Evolutionary conservation across 2,888 invertebrate genomes (phyloP).

Genomic region (Dromius quadrimaculatus): DNA sequence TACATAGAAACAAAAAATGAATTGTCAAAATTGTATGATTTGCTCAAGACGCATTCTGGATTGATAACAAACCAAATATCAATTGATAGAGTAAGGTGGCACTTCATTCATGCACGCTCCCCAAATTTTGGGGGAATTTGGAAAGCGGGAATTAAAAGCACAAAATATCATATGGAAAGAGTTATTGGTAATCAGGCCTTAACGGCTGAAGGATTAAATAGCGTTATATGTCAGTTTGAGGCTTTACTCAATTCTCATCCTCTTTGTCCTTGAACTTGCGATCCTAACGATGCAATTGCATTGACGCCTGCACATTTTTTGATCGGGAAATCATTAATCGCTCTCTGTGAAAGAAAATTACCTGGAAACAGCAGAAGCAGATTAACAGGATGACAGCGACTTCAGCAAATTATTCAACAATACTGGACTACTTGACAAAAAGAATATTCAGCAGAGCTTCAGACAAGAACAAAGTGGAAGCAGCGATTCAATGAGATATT

Average conservation of each 20-base stretch:
- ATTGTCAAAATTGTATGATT: slow-evolving; percentile 8
- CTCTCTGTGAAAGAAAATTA: slow-evolving; percentile 48
- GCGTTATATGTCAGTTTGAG: slow-evolving; percentile 52
- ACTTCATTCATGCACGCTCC: slow-evolving; percentile 45
- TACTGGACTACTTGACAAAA: slow-evolving; percentile 44
- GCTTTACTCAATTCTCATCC: slow-evolving; percentile 54
- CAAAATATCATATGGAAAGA: slow-evolving; percentile 49
- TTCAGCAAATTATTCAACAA: slow-evolving; percentile 52
- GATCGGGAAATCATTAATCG: slow-evolving; percentile 52
- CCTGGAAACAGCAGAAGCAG: slow-evolving; percentile 8
- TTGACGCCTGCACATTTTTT: slow-evolving; percentile 56
- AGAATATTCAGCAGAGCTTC: slow-evolving; percentile 50
- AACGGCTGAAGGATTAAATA: slow-evolving; percentile 52
- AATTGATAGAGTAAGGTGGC: slow-evolving; percentile 53
- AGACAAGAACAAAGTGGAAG: slow-evolving; percentile 53
- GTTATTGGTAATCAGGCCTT: slow-evolving; percentile 41
- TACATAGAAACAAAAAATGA: slow-evolving; percentile 39
- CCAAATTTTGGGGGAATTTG: slow-evolving; percentile 55
- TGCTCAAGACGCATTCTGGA: background rate
- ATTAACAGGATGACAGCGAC: slow-evolving; percentile 53
- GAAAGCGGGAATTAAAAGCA: slow-evolving; percentile 43
- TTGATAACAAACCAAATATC: slow-evolving; percentile 3
- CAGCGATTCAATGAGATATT: slow-evolving; percentile 15
- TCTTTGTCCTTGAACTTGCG: slow-evolving; percentile 45
- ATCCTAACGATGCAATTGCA: slow-evolving; percentile 50